A percentile compares a stretch with the other conserved stretches of the same genome.
Evolutionary conservation across 2,888 invertebrate species (phyloP).

Genomic region (Parochlus steinenii): DNA sequence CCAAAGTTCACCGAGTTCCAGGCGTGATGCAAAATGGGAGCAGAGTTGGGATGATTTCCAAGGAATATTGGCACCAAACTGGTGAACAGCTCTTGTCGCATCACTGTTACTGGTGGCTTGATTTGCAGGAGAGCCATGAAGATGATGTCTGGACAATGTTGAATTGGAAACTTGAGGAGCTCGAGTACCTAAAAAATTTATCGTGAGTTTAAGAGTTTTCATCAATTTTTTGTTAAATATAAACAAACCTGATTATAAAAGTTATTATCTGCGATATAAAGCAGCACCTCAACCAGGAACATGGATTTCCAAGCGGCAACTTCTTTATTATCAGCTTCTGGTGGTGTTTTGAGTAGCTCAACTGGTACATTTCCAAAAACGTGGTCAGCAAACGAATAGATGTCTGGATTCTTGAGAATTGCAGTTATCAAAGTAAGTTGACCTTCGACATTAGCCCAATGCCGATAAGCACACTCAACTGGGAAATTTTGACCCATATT

Average conservation of each 20-base stretch:
- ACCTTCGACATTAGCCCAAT: slow-evolving; percentile 88
- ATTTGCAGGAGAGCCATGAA: slow-evolving; percentile 79
- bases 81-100: slow-evolving; percentile 74
- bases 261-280: slow-evolving; percentile 77
- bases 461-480: slow-evolving; percentile 72
- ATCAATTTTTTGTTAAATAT: too few relatives aligned
- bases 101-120: slow-evolving; percentile 55
- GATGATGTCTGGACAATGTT: slow-evolving; percentile 88
- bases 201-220: too few relatives aligned
- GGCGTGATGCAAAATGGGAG: slow-evolving; percentile 87
- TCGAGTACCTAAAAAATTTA: too few relatives aligned
- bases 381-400: slow-evolving; percentile 88
- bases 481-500: slow-evolving; percentile 61
- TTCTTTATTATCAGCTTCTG: slow-evolving; percentile 90
- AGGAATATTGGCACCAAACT: slow-evolving; percentile 85
- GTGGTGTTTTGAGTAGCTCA: slow-evolving; percentile 82
- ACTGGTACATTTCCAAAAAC: slow-evolving; percentile 73
- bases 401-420: slow-evolving; percentile 77
- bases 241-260: slow-evolving; percentile 62
- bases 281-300: slow-evolving; percentile 74
- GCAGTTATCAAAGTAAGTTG: slow-evolving; percentile 78
- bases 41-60: slow-evolving; percentile 90
- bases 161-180: slow-evolving; percentile 78
- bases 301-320: slow-evolving; percentile 85
- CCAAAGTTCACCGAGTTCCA: slow-evolving; percentile 72